Evolutionary conservation across 2,888 invertebrate species (phyloP).

Genomic region (Heteromurus nitidus): DNA sequence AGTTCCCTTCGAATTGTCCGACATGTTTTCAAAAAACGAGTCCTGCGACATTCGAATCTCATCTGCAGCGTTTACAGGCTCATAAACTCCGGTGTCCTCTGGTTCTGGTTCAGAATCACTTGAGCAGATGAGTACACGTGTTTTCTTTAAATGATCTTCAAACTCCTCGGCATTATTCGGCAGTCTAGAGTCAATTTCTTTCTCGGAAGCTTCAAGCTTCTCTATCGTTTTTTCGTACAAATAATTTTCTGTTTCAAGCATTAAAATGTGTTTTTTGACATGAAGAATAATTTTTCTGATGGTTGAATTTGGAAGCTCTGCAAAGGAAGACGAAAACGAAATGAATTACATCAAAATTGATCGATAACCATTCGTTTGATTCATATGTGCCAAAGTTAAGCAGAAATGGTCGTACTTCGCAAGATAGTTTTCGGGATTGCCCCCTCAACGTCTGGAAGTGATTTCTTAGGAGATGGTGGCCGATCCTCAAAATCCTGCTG

Average conservation of each 20-base stretch:
- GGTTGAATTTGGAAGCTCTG: constrained; percentile 54
- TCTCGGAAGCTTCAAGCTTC: constrained; percentile 57
- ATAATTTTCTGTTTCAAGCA: constrained; percentile 59
- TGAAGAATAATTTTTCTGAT: constrained; percentile 45
- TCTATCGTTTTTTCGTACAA: constrained; percentile 60
- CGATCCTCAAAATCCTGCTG: constrained; percentile 13
- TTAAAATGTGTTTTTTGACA: constrained; percentile 56
- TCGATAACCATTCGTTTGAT: too few species aligned
- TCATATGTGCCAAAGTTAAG: too few species aligned
- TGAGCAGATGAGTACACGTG: constrained; percentile 40
- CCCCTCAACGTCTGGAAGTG: constrained; percentile 54
- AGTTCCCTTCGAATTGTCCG: constrained; percentile 49
- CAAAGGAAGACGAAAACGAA: background rate
- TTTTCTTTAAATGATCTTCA: constrained; percentile 27
- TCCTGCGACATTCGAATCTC: constrained; percentile 58
- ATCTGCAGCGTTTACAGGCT: constrained; percentile 42
- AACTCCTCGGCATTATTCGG: constrained; percentile 20
- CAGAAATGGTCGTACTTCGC: constrained; percentile 47
- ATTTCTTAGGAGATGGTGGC: constrained; percentile 23
- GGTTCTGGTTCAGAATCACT: constrained; percentile 54
- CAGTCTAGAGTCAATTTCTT: constrained; percentile 36
- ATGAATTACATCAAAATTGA: too few species aligned
- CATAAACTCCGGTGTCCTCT: constrained; percentile 51
- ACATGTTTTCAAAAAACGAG: constrained; percentile 65
- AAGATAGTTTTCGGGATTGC: constrained; percentile 55